Evolutionary conservation across 1,140 invertebrate species (phyloP), one percentile per base, ranked within the genome.

Genomic region (Brachionus asplanchnoidis): DNA sequence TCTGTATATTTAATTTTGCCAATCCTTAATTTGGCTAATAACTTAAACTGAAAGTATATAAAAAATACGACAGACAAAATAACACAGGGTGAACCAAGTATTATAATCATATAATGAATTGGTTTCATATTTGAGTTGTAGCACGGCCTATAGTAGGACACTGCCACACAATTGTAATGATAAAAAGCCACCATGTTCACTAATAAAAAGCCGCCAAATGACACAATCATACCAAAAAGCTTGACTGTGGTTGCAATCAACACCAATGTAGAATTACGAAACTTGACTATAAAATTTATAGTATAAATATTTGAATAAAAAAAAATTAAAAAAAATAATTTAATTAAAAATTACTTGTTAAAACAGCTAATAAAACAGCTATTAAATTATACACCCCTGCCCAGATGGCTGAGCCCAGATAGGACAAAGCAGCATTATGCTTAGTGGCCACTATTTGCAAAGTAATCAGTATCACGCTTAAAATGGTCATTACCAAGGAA

Each of bases 171-270:
- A 82, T 82, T 82, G 20, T 82, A 82, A 36, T 82, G 79, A 28
- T 82, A 82, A n/a, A 82, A 68, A 36, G 79, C 79, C 3, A 82
- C 79, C 40, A 44, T 68, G 32, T 82, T 82, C 4, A 82, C 65
- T 3, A 82, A 20, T 1, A 82, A n/a, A 65, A 82, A 82, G 28
- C 79, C 79, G 6, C 53, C 40, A 40, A 68, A 82, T 65, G 79
- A 82, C 5, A 82, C 60, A 36, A 82, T 82, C 79, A 82, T 82
- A 12, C 79, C 79, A 82, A 82, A 82, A 11, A 82, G 65, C 40
- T 82, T 65, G 26, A 82, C 60, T 20, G 65, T 82, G 20, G 53
- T 82, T 32, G 50, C 40, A 32, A 82, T 65, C 53, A 65, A 66
- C 14, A 82, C 36, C 9, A 82, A 46, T 28, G 79, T 82, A n/a